phyloP scores from a whole-genome alignment of 2,888 invertebrate species.

The Caenorhabditis macrosperma region DNA sequence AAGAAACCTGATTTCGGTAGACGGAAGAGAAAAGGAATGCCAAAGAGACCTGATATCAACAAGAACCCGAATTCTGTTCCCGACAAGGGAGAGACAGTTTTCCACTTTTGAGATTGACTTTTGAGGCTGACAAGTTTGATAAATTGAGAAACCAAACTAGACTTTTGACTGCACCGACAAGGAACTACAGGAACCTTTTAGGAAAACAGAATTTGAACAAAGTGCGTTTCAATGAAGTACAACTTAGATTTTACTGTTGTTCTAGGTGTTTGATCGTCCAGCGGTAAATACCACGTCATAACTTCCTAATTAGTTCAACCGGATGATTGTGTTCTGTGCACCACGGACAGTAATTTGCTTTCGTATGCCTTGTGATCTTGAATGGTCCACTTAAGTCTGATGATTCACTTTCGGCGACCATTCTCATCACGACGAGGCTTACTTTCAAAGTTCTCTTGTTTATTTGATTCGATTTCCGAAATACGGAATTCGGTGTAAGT shows the following conservation, averaged over 20 bases:
- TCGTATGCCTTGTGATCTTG: constrained; percentile 33
- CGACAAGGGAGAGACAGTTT: constrained; percentile 6
- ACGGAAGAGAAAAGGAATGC: constrained; percentile 12
- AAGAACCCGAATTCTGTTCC: neutral
- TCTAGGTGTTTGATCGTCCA: constrained; percentile 11
- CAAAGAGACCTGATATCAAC: constrained; percentile 45
- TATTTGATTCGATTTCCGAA: constrained; percentile 10
- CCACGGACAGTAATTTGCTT: constrained; percentile 4
- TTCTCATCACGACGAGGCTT: neutral
- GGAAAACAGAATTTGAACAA: neutral
- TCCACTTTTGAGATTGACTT: neutral
- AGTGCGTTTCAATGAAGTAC: neutral
- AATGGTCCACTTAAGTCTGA: neutral
- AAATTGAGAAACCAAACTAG: neutral
- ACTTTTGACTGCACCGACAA: neutral
- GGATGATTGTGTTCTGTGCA: neutral
- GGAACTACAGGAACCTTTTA: neutral
- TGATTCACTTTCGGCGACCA: neutral
- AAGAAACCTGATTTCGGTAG: constrained; percentile 38
- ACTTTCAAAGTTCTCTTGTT: constrained; percentile 11
- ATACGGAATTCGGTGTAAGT: neutral
- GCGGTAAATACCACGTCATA: constrained; percentile 41
- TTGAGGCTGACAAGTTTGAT: neutral
- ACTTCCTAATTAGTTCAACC: constrained; percentile 6
- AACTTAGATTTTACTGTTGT: neutral